These are phyloP conservation scores for Diloba caeruleocephala DNA, from an alignment of 2,888 invertebrate species.

Conservation along the genomic window DNA sequence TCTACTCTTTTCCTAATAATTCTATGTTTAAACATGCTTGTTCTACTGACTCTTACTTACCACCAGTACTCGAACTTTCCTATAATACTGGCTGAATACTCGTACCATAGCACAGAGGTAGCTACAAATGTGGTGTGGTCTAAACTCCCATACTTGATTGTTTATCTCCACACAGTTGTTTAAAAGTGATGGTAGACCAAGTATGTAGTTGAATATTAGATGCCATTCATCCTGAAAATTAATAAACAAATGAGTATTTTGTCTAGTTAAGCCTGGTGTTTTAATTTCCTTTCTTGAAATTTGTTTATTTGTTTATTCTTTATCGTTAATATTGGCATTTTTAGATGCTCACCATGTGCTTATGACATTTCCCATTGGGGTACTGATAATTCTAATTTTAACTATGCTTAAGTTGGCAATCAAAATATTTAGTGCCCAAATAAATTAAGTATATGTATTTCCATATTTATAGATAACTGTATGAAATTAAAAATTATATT, in stretches of 20 bases:
- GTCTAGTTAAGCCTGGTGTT: too few species aligned
- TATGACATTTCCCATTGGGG: too few species aligned
- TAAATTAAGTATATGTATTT: too few species aligned
- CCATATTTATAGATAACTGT: too few species aligned
- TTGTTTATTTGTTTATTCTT: too few species aligned
- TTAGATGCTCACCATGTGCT: too few species aligned
- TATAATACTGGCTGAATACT: slow-evolving; percentile 93
- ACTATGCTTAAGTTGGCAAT: too few species aligned
- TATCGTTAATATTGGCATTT: too few species aligned
- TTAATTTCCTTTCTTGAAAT: too few species aligned
- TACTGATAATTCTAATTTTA: too few species aligned
- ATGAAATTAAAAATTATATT: background rate
- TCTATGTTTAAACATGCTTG: slow-evolving; percentile 4
- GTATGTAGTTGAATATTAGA: slow-evolving; percentile 91
- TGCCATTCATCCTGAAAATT: slow-evolving; percentile 94
- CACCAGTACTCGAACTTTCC: slow-evolving; percentile 91
- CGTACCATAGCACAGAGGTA: slow-evolving; percentile 91
- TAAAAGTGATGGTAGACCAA: slow-evolving; percentile 91
- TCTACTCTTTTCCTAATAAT: background rate
- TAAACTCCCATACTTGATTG: slow-evolving; percentile 84
- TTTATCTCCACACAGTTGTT: slow-evolving; percentile 84
- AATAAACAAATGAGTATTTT: background rate
- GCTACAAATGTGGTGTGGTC: slow-evolving; percentile 90
- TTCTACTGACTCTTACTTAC: slow-evolving; percentile 81
- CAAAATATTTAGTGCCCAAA: too few species aligned